These are phyloP conservation scores for Adoxophyes honmai DNA, from an alignment of 1,140 invertebrate species.

Conservation along the genomic window DNA sequence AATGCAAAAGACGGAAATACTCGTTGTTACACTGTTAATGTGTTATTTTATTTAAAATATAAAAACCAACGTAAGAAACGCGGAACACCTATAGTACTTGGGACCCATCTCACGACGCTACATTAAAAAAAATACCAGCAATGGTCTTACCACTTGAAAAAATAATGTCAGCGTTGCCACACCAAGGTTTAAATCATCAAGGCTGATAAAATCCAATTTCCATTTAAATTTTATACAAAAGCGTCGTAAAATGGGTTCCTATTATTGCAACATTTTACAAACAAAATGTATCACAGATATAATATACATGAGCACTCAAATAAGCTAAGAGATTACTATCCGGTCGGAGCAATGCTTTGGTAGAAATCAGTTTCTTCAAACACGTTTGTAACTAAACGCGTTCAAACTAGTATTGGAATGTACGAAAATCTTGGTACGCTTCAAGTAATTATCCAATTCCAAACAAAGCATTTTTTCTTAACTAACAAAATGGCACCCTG, in stretches of 20 bases:
- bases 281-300: slow-evolving; percentile 72
- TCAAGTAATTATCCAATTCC: background rate
- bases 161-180: too few relatives aligned
- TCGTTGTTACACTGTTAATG: slow-evolving; percentile 46
- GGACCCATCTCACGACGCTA: too few relatives aligned
- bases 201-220: too few relatives aligned
- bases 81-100: too few relatives aligned
- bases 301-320: slow-evolving; percentile 46
- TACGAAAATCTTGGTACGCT: too few relatives aligned
- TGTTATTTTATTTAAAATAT: slow-evolving; percentile 26
- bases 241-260: slow-evolving; percentile 26
- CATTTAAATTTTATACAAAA: too few relatives aligned
- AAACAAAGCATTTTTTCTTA: slow-evolving; percentile 16
- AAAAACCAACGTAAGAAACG: too few relatives aligned
- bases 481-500: slow-evolving; percentile 55
- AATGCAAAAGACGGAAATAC: slow-evolving; percentile 59
- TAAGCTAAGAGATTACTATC: slow-evolving; percentile 25
- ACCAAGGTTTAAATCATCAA: too few relatives aligned
- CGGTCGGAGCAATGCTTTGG: slow-evolving; percentile 3
- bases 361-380: background rate
- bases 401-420: too few relatives aligned
- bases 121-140: too few relatives aligned
- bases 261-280: slow-evolving; percentile 64
- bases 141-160: too few relatives aligned
- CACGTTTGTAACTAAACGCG: too few relatives aligned